These are phyloP conservation scores for Haliclystus octoradiatus DNA, from an alignment of 30 jellyfish, hydroid and myxozoan species.

Conservation along the genomic window DNA sequence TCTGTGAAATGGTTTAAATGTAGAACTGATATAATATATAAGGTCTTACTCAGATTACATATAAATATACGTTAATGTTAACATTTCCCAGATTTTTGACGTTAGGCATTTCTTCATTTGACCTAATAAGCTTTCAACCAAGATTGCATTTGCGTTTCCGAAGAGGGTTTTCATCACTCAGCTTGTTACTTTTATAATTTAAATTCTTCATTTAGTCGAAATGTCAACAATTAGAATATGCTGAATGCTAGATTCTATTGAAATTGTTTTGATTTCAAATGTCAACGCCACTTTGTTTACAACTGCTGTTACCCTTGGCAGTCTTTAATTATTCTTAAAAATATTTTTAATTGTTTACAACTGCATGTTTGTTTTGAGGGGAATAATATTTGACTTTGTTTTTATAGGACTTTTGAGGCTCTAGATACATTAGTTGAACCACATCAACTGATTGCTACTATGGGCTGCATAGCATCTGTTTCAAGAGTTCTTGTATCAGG, in stretches of 20 bases:
- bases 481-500: conserved; percentile 54
- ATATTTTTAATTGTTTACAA: not conserved
- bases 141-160: too few relatives aligned
- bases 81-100: too few relatives aligned
- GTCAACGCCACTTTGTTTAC: too few relatives aligned
- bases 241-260: not conserved
- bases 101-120: too few relatives aligned
- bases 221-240: not conserved
- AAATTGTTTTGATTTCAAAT: not conserved
- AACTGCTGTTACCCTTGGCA: too few relatives aligned
- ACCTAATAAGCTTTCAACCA: too few relatives aligned
- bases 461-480: conserved; percentile 72
- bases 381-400: not conserved
- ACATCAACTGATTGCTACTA: conserved; percentile 84
- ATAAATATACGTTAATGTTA: too few relatives aligned
- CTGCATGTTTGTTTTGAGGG: not conserved
- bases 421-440: conserved; percentile 83
- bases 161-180: not conserved
- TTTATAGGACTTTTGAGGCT: conserved; percentile 75
- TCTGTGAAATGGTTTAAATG: too few relatives aligned
- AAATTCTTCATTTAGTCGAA: not conserved
- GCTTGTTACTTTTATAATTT: not conserved
- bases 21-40: too few relatives aligned
- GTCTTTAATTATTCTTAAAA: not conserved
- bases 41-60: too few relatives aligned